These are phyloP conservation scores for Platalea minor DNA, from an alignment of 2,797 vertebrate species.

Conservation along the genomic window DNA sequence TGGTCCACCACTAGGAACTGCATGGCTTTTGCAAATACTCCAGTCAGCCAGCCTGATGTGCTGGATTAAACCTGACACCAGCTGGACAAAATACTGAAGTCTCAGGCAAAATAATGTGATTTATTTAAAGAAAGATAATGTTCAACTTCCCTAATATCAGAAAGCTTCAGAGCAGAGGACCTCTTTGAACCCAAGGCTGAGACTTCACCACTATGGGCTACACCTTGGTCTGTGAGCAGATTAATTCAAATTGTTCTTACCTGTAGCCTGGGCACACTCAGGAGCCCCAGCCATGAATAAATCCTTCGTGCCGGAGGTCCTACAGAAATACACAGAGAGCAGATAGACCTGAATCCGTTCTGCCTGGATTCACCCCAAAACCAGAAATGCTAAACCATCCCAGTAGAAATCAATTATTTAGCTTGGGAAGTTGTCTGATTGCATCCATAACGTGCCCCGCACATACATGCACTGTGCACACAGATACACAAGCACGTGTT, in stretches of 20 bases:
- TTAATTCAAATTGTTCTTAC: neutral
- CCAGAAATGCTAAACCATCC: neutral
- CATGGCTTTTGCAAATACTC: conserved; percentile 52
- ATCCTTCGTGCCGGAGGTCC: neutral
- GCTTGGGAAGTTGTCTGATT: neutral
- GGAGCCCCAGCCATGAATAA: neutral
- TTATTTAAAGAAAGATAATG: conserved; percentile 1
- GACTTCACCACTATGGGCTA: neutral
- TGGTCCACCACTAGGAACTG: conserved; percentile 39
- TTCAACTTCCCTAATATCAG: neutral
- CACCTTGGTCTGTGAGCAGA: neutral
- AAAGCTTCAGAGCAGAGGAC: neutral
- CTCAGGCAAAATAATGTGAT: neutral
- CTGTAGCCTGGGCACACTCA: neutral
- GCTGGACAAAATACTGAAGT: neutral
- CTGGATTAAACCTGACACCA: conserved; percentile 42
- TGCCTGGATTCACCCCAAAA: neutral
- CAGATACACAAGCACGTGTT: rapidly evolving
- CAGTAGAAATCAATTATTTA: neutral
- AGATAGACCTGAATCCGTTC: neutral
- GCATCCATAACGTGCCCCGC: neutral
- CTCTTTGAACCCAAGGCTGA: neutral
- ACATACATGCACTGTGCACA: rapidly evolving
- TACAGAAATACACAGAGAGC: neutral
- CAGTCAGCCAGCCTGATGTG: conserved; percentile 18